Conservation (phyloP, 2,113 vertebrate species). For the Eulacestoma nigropectus region DNA sequence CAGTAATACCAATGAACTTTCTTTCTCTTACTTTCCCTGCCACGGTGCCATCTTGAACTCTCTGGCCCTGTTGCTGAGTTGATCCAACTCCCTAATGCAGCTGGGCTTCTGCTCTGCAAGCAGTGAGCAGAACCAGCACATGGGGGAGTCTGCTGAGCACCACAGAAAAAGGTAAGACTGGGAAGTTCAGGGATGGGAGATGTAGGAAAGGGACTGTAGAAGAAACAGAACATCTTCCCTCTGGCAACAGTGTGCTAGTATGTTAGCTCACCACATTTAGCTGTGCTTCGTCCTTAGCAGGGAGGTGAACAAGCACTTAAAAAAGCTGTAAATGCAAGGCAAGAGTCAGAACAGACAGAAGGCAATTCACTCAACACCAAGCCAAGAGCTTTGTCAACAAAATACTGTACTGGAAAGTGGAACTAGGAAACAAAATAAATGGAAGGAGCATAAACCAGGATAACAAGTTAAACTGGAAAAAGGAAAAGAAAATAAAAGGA, state of each 20-base stretch:
- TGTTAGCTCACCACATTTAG: not conserved
- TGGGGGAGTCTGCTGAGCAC: not conserved
- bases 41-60: not conserved
- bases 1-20: not conserved
- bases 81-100: not conserved
- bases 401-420: not conserved
- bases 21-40: not conserved
- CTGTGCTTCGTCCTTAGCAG: not conserved
- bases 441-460: not conserved
- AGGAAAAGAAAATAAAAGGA: not conserved
- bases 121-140: fast-evolving
- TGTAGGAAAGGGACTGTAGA: fast-evolving
- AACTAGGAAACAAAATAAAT: not conserved
- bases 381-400: not conserved
- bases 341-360: not conserved
- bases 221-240: not conserved
- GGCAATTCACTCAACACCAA: not conserved
- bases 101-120: not conserved
- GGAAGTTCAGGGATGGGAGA: not conserved
- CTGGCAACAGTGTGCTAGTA: not conserved
- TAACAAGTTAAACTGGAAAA: not conserved
- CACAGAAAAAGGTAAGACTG: not conserved
- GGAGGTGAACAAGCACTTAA: not conserved
- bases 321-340: not conserved
- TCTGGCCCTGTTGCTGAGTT: not conserved